Conservation (phyloP, 2,888 invertebrate genomes). For the Amphiduros pacificus region DNA sequence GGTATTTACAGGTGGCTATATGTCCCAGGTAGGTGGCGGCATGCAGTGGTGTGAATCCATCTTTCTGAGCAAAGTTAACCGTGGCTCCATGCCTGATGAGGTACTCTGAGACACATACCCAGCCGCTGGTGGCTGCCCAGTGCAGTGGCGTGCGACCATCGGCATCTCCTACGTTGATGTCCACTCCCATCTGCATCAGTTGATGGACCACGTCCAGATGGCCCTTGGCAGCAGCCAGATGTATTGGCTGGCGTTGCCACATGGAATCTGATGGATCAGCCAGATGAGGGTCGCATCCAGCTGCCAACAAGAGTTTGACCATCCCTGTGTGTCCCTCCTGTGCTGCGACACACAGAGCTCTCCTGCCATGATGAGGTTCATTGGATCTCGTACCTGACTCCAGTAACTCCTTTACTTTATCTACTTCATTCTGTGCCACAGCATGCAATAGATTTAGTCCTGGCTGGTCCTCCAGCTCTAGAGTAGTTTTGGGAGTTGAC, state of each 20-base stretch:
- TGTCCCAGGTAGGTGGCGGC: slow-evolving; percentile 48
- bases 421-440: too few relatives aligned
- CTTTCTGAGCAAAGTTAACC: slow-evolving; percentile 42
- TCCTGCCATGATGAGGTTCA: slow-evolving; percentile 8
- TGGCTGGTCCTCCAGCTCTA: too few relatives aligned
- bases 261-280: slow-evolving; percentile 36
- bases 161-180: slow-evolving; percentile 40
- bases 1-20: slow-evolving; percentile 35
- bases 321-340: slow-evolving; percentile 17
- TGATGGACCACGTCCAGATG: slow-evolving; percentile 36
- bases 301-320: slow-evolving; percentile 6
- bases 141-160: slow-evolving; percentile 47
- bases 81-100: slow-evolving; percentile 38
- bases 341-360: slow-evolving; percentile 21
- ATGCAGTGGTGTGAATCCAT: slow-evolving; percentile 51
- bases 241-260: slow-evolving; percentile 46
- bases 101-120: slow-evolving; percentile 33
- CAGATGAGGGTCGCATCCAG: slow-evolving; percentile 34
- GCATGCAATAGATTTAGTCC: too few relatives aligned
- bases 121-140: slow-evolving; percentile 46
- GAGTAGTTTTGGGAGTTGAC: too few relatives aligned
- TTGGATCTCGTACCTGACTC: too few relatives aligned
- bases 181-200: slow-evolving; percentile 38
- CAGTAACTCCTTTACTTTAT: too few relatives aligned
- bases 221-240: slow-evolving; percentile 45